phyloP scores from a whole-genome alignment of 1,140 invertebrate genomes.

The Eciton burchellii region DNA sequence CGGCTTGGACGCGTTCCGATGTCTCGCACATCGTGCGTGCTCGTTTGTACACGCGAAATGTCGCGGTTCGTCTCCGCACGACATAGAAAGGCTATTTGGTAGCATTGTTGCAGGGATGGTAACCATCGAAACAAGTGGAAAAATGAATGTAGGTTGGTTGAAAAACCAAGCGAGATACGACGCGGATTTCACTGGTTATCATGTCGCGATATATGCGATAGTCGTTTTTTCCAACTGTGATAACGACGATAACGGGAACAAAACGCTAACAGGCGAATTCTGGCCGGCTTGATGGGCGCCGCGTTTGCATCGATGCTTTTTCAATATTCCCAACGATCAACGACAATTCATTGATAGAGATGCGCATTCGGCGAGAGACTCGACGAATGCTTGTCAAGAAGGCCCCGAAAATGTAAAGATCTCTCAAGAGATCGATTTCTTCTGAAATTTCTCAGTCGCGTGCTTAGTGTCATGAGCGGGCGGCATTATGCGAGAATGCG shows the following conservation, averaged over 20 bases:
- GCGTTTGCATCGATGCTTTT: neutral
- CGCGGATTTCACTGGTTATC: conserved; percentile 1
- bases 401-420: neutral
- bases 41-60: too few species aligned
- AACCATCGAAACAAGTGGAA: conserved; percentile 21
- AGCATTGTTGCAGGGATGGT: neutral
- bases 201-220: neutral
- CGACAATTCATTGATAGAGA: neutral
- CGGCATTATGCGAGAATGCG: neutral
- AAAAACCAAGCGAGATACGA: conserved; percentile 33
- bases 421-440: neutral
- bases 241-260: conserved; percentile 19
- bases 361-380: neutral
- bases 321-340: neutral
- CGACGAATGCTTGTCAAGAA: neutral
- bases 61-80: neutral
- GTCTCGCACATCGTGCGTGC: neutral
- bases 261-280: neutral
- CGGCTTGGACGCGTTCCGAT: neutral
- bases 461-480: neutral
- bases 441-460: neutral
- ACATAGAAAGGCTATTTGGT: conserved; percentile 25
- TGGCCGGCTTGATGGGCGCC: neutral
- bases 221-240: conserved; percentile 27
- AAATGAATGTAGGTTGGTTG: conserved; percentile 4